Evolutionary conservation across 2,113 vertebrate genomes (phyloP).

Genomic region (Nothoprocta pentlandii): DNA sequence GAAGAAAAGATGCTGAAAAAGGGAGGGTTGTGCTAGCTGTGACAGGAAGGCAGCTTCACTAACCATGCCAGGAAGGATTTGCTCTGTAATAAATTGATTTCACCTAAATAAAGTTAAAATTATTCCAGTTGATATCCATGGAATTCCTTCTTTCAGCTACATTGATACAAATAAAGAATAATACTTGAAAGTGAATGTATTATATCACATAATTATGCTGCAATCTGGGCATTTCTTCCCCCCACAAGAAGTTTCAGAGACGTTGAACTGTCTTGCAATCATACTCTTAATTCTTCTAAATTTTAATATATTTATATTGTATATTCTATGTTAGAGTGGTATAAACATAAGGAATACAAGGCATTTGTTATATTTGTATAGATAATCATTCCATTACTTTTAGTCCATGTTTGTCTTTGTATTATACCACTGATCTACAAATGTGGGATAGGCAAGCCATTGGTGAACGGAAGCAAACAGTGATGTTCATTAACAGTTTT

Average conservation of each 20-base stretch:
- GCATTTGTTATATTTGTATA: background rate
- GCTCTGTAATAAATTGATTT: background rate
- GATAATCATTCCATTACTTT: background rate
- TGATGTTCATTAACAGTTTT: background rate
- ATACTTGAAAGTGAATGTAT: background rate
- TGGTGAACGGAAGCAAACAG: background rate
- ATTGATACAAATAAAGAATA: background rate
- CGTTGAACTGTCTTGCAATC: background rate
- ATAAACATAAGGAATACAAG: background rate
- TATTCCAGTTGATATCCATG: rapidly evolving
- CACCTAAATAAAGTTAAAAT: background rate
- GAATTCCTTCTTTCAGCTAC: background rate
- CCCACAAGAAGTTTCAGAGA: background rate
- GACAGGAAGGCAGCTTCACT: background rate
- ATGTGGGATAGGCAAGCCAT: background rate
- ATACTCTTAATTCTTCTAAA: background rate
- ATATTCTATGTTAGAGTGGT: background rate
- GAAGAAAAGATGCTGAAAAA: background rate
- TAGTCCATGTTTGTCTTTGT: background rate
- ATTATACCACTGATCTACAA: background rate
- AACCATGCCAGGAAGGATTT: background rate
- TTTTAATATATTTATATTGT: background rate
- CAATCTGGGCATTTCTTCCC: background rate
- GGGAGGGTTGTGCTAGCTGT: background rate
- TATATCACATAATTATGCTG: background rate